Evolutionary conservation across 2,797 vertebrate species (phyloP), one percentile per base, ranked within the genome.

Genomic region (Girardinus metallicus): DNA sequence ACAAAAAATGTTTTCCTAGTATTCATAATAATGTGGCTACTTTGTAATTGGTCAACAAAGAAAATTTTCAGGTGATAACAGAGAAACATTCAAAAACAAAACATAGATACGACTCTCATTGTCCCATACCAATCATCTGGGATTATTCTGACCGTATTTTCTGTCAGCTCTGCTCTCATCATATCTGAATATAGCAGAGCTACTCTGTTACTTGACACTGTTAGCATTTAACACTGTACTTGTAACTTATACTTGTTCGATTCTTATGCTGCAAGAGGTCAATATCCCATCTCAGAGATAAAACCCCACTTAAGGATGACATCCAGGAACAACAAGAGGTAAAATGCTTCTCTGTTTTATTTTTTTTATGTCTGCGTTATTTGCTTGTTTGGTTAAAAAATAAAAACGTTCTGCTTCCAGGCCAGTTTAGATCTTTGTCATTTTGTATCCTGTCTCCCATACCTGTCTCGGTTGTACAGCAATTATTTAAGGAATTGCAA

Each of bases 151-250:
- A 74, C 68, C 15, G 46, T 41, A 76, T 72, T 41, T 83, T 80
- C 71, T 88, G 78, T 84, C 76, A 86, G 66, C 74, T 81, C 68
- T 74, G 76, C 86, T 89, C 79, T 93, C 80, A 86, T 26, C 75
- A 73, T 86, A 92, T 92, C 91, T 88, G 80, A 92, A 89, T 87
- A 91, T 83, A 93, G 91, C 86, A 87, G 89, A 82, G 82, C 55
- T 80, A 41, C 80, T 64, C 66, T 88, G 90, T 83, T 85, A 92
- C 86, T 83, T 75, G 80, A 89, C 80, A 86, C 85, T 85, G 85
- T 83, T 83, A 82, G 55, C 84, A 84, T 81, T 77, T 78, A 81
- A 71, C 62, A 76, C 79, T 41, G n/a, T 44, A 77, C 46, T 53
- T 39, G 73, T 26, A 73, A 73, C 78, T 84, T 68, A 82, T 60